Evolutionary conservation across 2,888 invertebrate species (phyloP).

Genomic region (Acrobasis repandana): DNA sequence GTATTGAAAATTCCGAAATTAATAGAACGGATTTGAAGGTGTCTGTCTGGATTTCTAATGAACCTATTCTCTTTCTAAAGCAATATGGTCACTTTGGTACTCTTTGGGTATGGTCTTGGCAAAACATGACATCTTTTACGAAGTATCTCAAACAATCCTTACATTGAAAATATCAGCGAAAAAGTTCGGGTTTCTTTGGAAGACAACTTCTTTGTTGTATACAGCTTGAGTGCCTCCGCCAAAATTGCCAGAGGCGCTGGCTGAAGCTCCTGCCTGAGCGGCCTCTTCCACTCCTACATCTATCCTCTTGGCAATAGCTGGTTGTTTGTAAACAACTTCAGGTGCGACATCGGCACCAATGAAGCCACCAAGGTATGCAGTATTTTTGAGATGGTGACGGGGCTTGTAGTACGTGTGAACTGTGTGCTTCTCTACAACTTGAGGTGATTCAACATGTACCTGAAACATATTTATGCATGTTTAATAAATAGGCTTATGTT

Average conservation of each 20-base stretch:
- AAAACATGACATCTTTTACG: too few relatives aligned
- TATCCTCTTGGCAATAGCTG: constrained; percentile 57
- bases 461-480: constrained; percentile 40
- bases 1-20: too few relatives aligned
- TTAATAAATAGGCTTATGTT: too few relatives aligned
- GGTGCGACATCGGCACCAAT: constrained; percentile 49
- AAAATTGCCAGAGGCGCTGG: constrained; percentile 35
- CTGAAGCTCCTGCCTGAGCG: constrained; percentile 39
- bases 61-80: too few relatives aligned
- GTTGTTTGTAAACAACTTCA: constrained; percentile 40
- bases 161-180: constrained; percentile 86
- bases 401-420: constrained; percentile 59
- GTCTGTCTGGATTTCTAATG: too few relatives aligned
- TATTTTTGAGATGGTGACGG: constrained; percentile 59
- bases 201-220: constrained; percentile 55
- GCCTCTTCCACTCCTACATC: constrained; percentile 54
- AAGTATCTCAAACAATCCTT: constrained; percentile 47
- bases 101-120: too few relatives aligned
- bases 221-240: constrained; percentile 47
- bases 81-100: too few relatives aligned
- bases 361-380: constrained; percentile 61
- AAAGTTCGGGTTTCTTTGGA: constrained; percentile 68
- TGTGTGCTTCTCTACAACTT: constrained; percentile 56
- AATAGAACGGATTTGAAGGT: too few relatives aligned
- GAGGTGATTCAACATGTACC: constrained; percentile 57